Conservation (phyloP, 2,113 vertebrate genomes). For the Engraulis encrasicolus region DNA sequence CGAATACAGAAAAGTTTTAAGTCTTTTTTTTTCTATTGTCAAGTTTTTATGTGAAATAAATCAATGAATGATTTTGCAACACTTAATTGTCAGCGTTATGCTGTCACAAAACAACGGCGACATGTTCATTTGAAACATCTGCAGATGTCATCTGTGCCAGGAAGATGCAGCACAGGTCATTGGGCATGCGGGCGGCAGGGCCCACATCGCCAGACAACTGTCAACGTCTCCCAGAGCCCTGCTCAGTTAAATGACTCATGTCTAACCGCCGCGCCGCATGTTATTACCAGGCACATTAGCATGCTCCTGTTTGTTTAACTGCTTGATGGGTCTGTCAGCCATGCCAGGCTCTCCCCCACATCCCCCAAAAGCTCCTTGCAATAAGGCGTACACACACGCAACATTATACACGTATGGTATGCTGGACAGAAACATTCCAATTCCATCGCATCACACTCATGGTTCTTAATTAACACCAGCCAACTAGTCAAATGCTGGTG, state of each 20-base stretch:
- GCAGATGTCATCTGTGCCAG: neutral
- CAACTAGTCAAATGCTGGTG: too few species aligned
- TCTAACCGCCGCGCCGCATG: neutral
- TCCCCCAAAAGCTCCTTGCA: neutral
- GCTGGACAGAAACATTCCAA: too few species aligned
- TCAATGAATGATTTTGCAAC: neutral
- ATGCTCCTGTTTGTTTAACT: neutral
- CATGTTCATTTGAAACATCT: constrained; percentile 4
- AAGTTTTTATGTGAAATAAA: neutral
- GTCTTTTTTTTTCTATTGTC: neutral
- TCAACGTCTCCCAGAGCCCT: neutral
- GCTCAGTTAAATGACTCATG: constrained; percentile 17
- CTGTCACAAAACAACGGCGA: neutral
- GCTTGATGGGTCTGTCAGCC: neutral
- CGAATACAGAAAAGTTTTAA: too few species aligned
- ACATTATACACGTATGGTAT: too few species aligned
- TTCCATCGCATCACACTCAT: too few species aligned
- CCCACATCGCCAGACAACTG: neutral
- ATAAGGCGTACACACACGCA: too few species aligned
- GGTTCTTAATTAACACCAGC: too few species aligned
- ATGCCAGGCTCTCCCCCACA: neutral
- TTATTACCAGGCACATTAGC: neutral
- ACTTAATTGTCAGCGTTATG: neutral
- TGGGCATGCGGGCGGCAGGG: neutral
- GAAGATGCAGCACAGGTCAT: neutral